A percentile compares a stretch with the other conserved stretches of the same genome.
phyloP scores from a whole-genome alignment of 2,888 invertebrate genomes.

The Didymodactylos carnosus region DNA sequence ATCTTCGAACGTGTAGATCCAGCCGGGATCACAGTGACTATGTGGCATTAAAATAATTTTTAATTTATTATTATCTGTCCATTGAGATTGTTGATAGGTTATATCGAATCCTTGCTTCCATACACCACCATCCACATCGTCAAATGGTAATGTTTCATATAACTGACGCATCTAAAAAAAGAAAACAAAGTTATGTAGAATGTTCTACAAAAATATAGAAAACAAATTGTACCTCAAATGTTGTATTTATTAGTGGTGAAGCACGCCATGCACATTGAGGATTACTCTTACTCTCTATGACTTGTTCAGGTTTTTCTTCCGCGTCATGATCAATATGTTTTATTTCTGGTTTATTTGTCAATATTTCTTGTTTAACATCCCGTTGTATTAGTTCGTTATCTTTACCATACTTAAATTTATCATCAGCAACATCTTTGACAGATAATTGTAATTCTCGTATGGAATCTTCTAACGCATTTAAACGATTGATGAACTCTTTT shows the following conservation, averaged over 20 bases:
- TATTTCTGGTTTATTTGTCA: no score
- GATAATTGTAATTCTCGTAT: no score
- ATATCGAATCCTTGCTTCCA: constrained; percentile 97
- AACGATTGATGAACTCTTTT: no score
- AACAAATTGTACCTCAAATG: neutral
- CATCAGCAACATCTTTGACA: no score
- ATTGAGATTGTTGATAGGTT: constrained; percentile 49
- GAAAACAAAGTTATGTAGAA: neutral
- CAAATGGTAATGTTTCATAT: constrained; percentile 3
- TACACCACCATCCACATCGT: constrained; percentile 67
- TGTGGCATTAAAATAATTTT: constrained; percentile 89
- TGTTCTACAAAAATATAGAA: neutral
- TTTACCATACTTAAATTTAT: no score
- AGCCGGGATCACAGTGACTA: constrained; percentile 92
- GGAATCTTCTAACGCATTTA: no score
- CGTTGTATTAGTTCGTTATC: no score
- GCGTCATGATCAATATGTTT: no score
- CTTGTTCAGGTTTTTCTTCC: no score
- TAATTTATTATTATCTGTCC: constrained; percentile 57
- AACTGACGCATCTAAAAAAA: neutral
- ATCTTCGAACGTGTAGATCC: constrained; percentile 84
- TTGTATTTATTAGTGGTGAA: neutral
- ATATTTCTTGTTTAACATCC: no score
- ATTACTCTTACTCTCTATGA: no score
- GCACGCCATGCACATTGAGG: neutral